These are phyloP conservation scores for Trissonchulus latispiculum DNA, from an alignment of 2,888 invertebrate species.

Conservation along the genomic window DNA sequence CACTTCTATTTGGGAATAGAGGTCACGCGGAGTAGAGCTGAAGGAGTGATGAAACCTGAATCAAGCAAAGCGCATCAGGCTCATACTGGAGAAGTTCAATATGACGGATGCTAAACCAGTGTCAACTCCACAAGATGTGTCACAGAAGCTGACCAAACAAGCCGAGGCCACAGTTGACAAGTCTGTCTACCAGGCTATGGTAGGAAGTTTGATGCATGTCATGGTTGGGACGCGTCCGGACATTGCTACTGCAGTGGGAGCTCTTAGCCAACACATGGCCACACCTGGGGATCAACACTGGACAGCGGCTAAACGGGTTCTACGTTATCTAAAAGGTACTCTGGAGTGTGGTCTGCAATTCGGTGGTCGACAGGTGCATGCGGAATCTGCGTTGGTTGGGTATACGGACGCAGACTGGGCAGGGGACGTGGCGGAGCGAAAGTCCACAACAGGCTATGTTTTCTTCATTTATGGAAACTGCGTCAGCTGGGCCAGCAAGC, in stretches of 20 bases:
- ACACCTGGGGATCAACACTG: conserved; percentile 24
- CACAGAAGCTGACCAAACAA: not conserved
- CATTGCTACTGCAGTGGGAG: not conserved
- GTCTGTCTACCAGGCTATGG: conserved; percentile 11
- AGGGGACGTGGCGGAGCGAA: conserved; percentile 32
- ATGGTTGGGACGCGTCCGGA: conserved; percentile 22
- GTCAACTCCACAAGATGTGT: conserved; percentile 22
- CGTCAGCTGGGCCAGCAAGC: conserved; percentile 38
- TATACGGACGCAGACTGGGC: conserved; percentile 40
- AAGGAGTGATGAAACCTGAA: not conserved
- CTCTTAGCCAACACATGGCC: not conserved
- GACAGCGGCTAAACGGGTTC: conserved; percentile 26
- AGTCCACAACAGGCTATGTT: conserved; percentile 39
- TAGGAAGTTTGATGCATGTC: conserved; percentile 21
- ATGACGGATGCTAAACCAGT: conserved; percentile 21
- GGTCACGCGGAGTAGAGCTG: not conserved
- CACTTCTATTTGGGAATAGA: not conserved
- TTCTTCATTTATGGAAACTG: conserved; percentile 33
- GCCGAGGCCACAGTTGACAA: not conserved
- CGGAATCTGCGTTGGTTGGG: not conserved
- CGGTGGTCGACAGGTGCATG: too few species aligned
- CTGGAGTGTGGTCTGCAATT: conserved; percentile 5
- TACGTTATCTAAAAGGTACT: conserved; percentile 26
- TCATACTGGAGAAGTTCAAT: conserved; percentile 18
- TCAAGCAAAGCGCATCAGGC: conserved; percentile 20